A percentile compares a stretch with the other conserved stretches of the same genome.
These are phyloP conservation scores for Vollenhovia emeryi DNA, from an alignment of 1,140 invertebrate species.

Conservation along the genomic window DNA sequence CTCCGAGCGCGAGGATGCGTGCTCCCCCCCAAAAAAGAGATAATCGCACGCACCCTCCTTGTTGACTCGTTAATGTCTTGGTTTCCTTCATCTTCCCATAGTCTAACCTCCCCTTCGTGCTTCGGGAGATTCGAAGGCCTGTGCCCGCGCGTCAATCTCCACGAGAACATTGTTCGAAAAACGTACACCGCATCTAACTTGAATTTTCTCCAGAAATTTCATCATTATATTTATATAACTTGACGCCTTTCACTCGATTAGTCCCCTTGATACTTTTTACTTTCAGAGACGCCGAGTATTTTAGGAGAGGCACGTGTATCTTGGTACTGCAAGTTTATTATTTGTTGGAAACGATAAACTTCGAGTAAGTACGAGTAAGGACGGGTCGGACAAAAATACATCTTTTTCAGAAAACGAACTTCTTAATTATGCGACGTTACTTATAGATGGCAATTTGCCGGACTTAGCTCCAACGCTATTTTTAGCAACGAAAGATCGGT, in stretches of 20 bases:
- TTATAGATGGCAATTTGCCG: neutral
- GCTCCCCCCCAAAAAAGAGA: constrained; percentile 58
- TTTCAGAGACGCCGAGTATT: neutral
- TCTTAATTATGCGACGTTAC: neutral
- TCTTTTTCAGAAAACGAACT: neutral
- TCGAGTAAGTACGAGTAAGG: neutral
- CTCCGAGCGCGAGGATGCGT: constrained; percentile 17
- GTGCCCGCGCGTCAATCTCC: constrained; percentile 43
- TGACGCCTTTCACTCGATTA: neutral
- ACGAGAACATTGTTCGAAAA: neutral
- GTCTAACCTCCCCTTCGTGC: constrained; percentile 16
- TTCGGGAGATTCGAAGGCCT: constrained; percentile 35
- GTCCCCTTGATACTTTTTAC: constrained; percentile 6
- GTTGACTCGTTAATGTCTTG: constrained; percentile 32
- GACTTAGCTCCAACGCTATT: neutral
- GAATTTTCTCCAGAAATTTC: neutral
- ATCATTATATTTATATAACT: neutral
- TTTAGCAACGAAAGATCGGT: neutral
- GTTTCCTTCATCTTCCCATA: constrained; percentile 40
- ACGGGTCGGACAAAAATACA: neutral
- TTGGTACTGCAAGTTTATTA: constrained; percentile 14
- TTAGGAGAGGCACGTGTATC: neutral
- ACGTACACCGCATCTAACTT: neutral
- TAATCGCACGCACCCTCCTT: constrained; percentile 37
- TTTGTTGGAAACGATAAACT: neutral